Base-by-base conservation (phyloP, 1,140 invertebrate species). In the Drosophila arizonae region DNA sequence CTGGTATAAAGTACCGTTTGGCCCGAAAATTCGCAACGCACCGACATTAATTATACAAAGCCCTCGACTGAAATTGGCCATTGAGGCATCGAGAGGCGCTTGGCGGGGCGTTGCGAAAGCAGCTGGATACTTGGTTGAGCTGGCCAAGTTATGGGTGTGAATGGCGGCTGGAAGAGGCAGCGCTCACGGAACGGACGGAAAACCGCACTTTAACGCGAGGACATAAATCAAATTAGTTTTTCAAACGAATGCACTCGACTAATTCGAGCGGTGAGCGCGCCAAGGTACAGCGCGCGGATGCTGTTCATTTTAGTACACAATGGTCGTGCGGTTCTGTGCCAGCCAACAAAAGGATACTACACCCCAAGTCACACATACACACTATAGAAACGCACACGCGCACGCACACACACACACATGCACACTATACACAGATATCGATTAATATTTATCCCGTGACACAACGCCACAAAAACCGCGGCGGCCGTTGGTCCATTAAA, bases 171-270 rank as follows among this genome's bases (percentile, higher is more conserved):
- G 67, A 24, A 33, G 55, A 21, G 64, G 56, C 48, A 48, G n/a
- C 55, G 62, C 21, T n/a, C 51, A 48, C 65, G 48, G 17, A 17
- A 17, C 17, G 17, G 17, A 21, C 64, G 71, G 79, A 74, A 69
- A 75, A 63, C 61, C 76, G 55, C 69, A 77, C 79, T 77, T 75
- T 74, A 87, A 81, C 77, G 72, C 70, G 72, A 77, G 73, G 66
- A 77, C 82, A 90, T 90, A 90, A 90, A 90, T 90, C 87, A 90
- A 90, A 90, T 90, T 77, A 84, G 75, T 87, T 87, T 81, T 90
- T 90, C 82, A 58, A 65, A 69, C 72, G 79, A 87, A 76, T 90
- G 87, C 87, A 90, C 81, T 82, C 86, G 81, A 90, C 86, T 85
- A 86, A 89, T 89, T 90, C 79, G 50, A 78, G 78, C 67, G 69